phyloP scores from a whole-genome alignment of 2,888 invertebrate species.

The Pseudoips prasinana region DNA sequence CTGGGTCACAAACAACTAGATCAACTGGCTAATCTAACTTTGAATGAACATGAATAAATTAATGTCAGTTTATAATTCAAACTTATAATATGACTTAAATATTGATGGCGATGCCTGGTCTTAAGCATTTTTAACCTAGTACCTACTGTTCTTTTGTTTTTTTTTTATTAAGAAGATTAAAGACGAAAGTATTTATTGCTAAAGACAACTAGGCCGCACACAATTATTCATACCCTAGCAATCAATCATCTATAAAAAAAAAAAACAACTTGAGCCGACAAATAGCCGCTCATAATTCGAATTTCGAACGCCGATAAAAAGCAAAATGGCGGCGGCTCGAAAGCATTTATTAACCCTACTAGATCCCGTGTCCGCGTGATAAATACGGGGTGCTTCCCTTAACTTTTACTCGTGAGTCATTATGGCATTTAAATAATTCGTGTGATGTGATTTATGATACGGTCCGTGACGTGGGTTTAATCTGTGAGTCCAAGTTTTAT shows the following conservation, averaged over 20 bases:
- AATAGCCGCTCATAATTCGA: constrained; percentile 67
- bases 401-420: constrained; percentile 75
- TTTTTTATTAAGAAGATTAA: too few species aligned
- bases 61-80: too few species aligned
- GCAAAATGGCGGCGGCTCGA: constrained; percentile 60
- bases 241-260: constrained; percentile 49
- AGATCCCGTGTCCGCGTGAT: constrained; percentile 68
- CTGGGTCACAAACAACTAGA: too few species aligned
- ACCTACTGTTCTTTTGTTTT: too few species aligned
- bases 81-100: too few species aligned
- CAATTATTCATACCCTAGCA: constrained; percentile 9
- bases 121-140: too few species aligned
- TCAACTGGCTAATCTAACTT: too few species aligned
- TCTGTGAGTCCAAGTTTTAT: constrained; percentile 46
- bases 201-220: constrained; percentile 28
- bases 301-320: constrained; percentile 68
- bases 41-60: too few species aligned
- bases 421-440: constrained; percentile 82
- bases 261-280: constrained; percentile 44
- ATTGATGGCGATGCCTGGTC: too few species aligned
- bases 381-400: constrained; percentile 67
- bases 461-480: constrained; percentile 60
- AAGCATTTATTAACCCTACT: constrained; percentile 74
- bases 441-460: constrained; percentile 72
- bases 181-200: constrained; percentile 6